A percentile compares a stretch with the other conserved stretches of the same genome.
Conservation (phyloP, 2,113 vertebrate genomes). For the Paralichthys olivaceus region DNA sequence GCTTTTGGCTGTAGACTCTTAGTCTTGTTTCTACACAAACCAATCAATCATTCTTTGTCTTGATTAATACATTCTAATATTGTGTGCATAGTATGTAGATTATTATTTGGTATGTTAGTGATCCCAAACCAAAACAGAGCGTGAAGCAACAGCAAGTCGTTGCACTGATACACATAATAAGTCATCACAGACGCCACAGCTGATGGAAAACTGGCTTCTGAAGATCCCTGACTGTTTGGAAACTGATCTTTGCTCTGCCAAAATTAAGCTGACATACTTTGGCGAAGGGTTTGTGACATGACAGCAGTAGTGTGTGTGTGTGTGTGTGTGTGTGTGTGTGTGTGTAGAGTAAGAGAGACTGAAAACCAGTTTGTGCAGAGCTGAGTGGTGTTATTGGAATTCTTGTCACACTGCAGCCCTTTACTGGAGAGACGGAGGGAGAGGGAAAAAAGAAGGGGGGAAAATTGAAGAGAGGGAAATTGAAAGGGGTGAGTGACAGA, state of each 20-base stretch:
- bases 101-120: background rate
- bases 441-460: constrained; percentile 14
- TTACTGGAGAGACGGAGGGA: constrained; percentile 55
- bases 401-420: constrained; percentile 77
- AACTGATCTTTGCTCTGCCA: constrained; percentile 21
- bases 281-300: constrained; percentile 36
- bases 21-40: background rate
- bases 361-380: constrained; percentile 49
- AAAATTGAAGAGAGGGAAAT: constrained; percentile 24
- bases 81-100: background rate
- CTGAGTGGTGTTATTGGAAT: constrained; percentile 69
- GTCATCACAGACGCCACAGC: background rate
- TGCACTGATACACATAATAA: constrained; percentile 26
- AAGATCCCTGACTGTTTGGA: background rate
- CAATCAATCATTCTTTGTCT: background rate
- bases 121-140: background rate
- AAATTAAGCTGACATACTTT: constrained; percentile 24
- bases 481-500: constrained; percentile 25
- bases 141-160: background rate
- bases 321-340: background rate
- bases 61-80: background rate
- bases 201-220: constrained; percentile 27
- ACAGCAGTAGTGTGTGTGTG: constrained; percentile 21
- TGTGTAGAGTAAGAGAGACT: background rate
- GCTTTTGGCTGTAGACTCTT: too few species aligned